A percentile compares a stretch with the other conserved stretches of the same genome.
Evolutionary conservation across 2,888 invertebrate species (phyloP).

Genomic region (Apamea crenata): DNA sequence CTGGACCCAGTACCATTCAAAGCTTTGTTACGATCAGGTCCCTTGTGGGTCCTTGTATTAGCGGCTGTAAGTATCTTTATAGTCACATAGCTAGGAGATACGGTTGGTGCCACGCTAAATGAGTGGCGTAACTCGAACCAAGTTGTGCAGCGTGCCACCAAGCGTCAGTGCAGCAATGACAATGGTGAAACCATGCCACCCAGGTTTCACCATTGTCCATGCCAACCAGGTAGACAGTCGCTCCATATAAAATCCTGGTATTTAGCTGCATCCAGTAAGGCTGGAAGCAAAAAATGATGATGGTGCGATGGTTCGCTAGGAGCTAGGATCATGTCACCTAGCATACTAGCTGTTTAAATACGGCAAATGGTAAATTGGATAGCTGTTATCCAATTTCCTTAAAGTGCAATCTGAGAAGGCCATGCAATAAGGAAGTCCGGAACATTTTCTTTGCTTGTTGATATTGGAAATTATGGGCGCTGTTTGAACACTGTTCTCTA

Average conservation of each 20-base stretch:
- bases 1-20: constrained; percentile 92
- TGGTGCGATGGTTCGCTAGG: background rate
- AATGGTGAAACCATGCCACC: background rate
- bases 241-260: no score
- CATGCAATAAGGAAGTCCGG: constrained; percentile 7
- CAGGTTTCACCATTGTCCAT: no score
- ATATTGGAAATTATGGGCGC: background rate
- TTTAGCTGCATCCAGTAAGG: background rate
- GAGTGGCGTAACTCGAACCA: background rate
- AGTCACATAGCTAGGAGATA: background rate
- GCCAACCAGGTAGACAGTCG: background rate
- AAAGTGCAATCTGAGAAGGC: constrained; percentile 19
- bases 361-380: background rate
- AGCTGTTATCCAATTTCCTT: constrained; percentile 9
- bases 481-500: background rate
- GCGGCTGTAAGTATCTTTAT: constrained; percentile 90
- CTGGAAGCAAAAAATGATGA: background rate
- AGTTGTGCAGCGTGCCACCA: background rate
- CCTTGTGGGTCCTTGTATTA: constrained; percentile 92
- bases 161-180: background rate
- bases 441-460: background rate
- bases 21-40: constrained; percentile 91
- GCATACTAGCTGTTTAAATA: background rate
- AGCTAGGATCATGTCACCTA: background rate
- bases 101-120: no score